Evolutionary conservation across 2,797 vertebrate species (phyloP).

Genomic region (Psittacula echo): DNA sequence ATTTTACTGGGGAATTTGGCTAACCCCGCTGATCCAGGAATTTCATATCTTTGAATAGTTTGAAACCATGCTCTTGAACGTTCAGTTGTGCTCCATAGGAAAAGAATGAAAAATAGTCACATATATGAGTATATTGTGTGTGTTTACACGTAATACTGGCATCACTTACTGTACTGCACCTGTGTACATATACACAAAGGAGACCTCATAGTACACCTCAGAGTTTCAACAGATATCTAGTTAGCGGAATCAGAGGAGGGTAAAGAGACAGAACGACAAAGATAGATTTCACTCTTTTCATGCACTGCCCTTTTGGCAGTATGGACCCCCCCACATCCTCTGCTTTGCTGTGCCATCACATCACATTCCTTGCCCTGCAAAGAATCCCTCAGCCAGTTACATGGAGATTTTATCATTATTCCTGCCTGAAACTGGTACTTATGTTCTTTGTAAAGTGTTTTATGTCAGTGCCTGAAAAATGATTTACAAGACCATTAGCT

Average conservation of each 20-base stretch:
- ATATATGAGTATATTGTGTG: background rate
- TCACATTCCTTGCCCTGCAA: background rate
- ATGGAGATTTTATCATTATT: background rate
- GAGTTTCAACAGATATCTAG: background rate
- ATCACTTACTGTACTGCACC: too few relatives aligned
- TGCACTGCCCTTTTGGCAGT: background rate
- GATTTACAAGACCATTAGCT: background rate
- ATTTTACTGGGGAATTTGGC: background rate
- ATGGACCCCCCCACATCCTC: too few relatives aligned
- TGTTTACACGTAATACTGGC: background rate
- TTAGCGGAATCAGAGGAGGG: background rate
- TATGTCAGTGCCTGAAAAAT: background rate
- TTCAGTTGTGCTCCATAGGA: background rate
- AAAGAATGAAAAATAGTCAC: background rate
- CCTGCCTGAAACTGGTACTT: background rate
- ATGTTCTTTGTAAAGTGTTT: background rate
- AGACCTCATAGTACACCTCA: background rate
- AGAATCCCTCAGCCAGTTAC: background rate
- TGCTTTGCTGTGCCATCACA: fast-evolving
- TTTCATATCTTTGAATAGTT: background rate
- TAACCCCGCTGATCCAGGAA: background rate
- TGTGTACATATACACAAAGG: background rate
- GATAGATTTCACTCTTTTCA: background rate
- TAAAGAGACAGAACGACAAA: background rate
- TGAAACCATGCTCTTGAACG: background rate